Percentiles rank a stretch among this genome's conserved stretches.
Evolutionary conservation across 2,888 invertebrate genomes (phyloP).

Genomic region (Mythimna pallens): DNA sequence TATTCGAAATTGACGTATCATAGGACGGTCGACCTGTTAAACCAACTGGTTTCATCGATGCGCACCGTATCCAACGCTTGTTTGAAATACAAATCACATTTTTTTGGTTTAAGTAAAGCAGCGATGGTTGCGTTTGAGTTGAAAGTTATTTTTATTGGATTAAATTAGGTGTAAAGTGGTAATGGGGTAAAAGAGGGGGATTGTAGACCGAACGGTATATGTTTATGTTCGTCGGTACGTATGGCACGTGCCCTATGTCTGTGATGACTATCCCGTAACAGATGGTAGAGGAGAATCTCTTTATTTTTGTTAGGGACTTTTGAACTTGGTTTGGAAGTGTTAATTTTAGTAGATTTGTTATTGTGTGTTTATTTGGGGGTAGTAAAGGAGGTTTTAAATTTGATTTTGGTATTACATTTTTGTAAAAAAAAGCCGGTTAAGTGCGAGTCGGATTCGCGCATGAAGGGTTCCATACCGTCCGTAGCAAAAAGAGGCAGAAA

Average conservation of each 20-base stretch:
- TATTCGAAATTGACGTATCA: constrained; percentile 81
- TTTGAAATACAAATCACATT: constrained; percentile 55
- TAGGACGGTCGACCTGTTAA: constrained; percentile 74
- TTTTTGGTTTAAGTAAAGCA: constrained; percentile 35
- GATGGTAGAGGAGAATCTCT: constrained; percentile 74
- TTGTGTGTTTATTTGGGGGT: constrained; percentile 23
- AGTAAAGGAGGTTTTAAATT: neutral
- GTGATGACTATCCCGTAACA: constrained; percentile 79
- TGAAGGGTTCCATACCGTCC: too few relatives aligned
- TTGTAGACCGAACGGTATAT: constrained; percentile 75
- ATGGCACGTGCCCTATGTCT: constrained; percentile 83
- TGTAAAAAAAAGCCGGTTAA: too few relatives aligned
- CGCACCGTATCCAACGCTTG: constrained; percentile 78
- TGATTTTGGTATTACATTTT: neutral
- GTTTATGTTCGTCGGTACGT: constrained; percentile 78
- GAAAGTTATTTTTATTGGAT: constrained; percentile 56
- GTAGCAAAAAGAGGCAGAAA: too few relatives aligned
- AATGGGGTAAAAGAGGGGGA: constrained; percentile 62
- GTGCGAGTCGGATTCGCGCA: too few relatives aligned
- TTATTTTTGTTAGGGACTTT: constrained; percentile 67
- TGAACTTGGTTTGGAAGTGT: constrained; percentile 43
- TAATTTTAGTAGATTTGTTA: constrained; percentile 50
- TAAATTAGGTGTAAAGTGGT: constrained; percentile 70
- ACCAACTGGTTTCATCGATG: constrained; percentile 62
- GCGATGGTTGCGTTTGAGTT: constrained; percentile 70